Base-by-base conservation (phyloP, 1,140 invertebrate genomes). In the Drosophila pectinifera region DNA sequence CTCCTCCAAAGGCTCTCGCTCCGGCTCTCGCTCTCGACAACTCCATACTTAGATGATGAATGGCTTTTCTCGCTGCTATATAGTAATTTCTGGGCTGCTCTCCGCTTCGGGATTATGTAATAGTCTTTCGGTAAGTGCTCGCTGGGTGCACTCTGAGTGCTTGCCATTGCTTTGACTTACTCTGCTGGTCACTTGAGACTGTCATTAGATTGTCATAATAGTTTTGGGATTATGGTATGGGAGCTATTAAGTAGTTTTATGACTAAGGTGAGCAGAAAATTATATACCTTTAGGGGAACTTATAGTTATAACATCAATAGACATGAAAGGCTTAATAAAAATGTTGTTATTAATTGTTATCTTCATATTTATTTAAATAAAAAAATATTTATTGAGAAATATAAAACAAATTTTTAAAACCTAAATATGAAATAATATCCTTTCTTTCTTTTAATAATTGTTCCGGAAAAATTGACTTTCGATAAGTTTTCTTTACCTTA, bases 11-110 rank as follows among this genome's bases (percentile, higher is more conserved):
- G 62, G 49, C 67, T 54, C 18, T 45, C 58, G 46, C 18, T 68
- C 31, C 22, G 62, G 49, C 67, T 54, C 18, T 45, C 58, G 46
- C 18, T 68, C 31, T 28, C 62, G 24, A 41, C 49, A 46, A 55
- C 55, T 76, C 48, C 16, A 77, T 77, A 53, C 53, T 58, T 46
- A n/a, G 57, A 80, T 85, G 78, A 85, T 80, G 63, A 73, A 85
- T 78, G 72, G 48, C 58, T 73, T 74, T 65, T 57, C 72, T 55
- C 38, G 41, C 31, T 36, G 48, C 18, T 45, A 43, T 46, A 53
- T 53, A 36, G 49, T 53, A 59, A 73, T 73, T 74, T 74, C 61
- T 57, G 48, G 36, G 13, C 49, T 51, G 53, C 49, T 51, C 43
- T 49, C 46, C 36, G 39, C 45, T 75, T 72, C 26, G 75, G 31